A percentile compares a stretch with the other conserved stretches of the same genome.
phyloP scores from a whole-genome alignment of 2,113 vertebrate species.

The Melanotaenia duboulayi region DNA sequence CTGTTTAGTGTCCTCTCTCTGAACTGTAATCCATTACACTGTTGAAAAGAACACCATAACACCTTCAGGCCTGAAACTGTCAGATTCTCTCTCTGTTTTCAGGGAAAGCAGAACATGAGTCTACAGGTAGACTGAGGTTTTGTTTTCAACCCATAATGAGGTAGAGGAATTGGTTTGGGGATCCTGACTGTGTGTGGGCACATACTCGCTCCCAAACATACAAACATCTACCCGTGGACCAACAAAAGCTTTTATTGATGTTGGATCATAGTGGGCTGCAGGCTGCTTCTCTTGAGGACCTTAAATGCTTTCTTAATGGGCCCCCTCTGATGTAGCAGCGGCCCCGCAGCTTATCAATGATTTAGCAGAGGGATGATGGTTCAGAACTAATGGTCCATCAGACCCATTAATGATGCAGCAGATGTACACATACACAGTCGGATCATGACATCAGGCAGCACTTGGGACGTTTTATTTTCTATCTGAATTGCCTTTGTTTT shows the following conservation, averaged over 20 bases:
- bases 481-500: neutral
- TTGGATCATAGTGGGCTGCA: slow-evolving; percentile 9
- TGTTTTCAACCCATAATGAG: slow-evolving; percentile 3
- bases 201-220: neutral
- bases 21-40: slow-evolving; percentile 24
- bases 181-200: slow-evolving; percentile 5
- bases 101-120: neutral
- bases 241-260: neutral
- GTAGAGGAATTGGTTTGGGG: neutral
- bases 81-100: neutral
- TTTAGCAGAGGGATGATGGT: slow-evolving; percentile 54
- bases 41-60: slow-evolving; percentile 1
- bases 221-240: neutral
- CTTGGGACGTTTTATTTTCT: neutral
- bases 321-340: slow-evolving; percentile 18
- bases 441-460: slow-evolving; percentile 28
- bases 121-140: slow-evolving; percentile 5
- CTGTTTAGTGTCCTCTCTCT: slow-evolving; percentile 3
- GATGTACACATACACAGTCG: slow-evolving; percentile 1
- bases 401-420: slow-evolving; percentile 46
- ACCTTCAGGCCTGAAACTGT: slow-evolving; percentile 11
- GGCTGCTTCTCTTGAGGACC: slow-evolving; percentile 16
- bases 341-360: slow-evolving; percentile 60
- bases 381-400: slow-evolving; percentile 54
- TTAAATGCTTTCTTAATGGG: slow-evolving; percentile 53